phyloP scores from a whole-genome alignment of 2,113 vertebrate species.

The Verasper variegatus region DNA sequence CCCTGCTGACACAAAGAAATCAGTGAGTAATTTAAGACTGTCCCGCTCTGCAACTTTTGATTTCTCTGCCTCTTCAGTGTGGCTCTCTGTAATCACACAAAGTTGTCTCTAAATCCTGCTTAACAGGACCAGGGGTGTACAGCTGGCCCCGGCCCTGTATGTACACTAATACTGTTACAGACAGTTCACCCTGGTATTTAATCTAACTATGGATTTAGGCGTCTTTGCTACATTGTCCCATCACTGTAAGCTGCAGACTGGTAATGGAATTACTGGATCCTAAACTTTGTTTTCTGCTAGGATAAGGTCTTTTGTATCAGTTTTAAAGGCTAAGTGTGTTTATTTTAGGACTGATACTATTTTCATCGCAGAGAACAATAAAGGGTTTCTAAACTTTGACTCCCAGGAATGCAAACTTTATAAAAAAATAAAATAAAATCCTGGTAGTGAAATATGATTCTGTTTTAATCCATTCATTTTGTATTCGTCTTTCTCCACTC shows the following conservation, averaged over 20 bases:
- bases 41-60: conserved; percentile 41
- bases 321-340: background rate
- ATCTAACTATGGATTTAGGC: conserved; percentile 80
- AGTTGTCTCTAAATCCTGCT: conserved; percentile 79
- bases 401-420: background rate
- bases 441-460: background rate
- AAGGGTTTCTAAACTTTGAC: conserved; percentile 7
- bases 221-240: conserved; percentile 65
- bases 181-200: conserved; percentile 72
- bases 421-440: conserved; percentile 9
- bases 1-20: no score
- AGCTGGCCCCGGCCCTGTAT: conserved; percentile 63
- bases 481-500: conserved; percentile 14
- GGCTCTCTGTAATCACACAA: conserved; percentile 71
- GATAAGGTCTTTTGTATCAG: background rate
- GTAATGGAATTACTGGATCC: conserved; percentile 57
- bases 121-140: conserved; percentile 67
- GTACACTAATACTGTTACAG: conserved; percentile 72
- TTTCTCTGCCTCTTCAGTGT: conserved; percentile 37
- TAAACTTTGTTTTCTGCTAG: conserved; percentile 39
- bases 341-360: background rate
- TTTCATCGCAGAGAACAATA: background rate
- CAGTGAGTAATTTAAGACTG: background rate
- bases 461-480: conserved; percentile 46
- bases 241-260: conserved; percentile 48